These are phyloP conservation scores for Sylvia atricapilla DNA, from an alignment of 2,113 vertebrate species.

Conservation along the genomic window DNA sequence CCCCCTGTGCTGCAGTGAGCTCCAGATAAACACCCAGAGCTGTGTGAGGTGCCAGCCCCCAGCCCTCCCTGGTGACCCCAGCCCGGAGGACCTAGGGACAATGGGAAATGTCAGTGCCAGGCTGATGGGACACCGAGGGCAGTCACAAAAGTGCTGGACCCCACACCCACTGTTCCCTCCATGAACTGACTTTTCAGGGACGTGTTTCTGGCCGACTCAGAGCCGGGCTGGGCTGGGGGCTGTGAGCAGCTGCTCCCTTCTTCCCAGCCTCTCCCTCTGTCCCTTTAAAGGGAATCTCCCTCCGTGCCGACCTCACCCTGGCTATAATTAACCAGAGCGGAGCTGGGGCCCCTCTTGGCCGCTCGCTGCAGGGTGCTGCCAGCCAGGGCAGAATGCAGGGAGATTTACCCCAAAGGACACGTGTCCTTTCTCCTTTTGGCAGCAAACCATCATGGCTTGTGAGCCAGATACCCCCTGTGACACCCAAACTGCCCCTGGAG, in stretches of 20 bases:
- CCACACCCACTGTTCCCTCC: background rate
- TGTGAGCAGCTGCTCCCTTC: background rate
- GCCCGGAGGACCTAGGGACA: fast-evolving
- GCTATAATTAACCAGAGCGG: constrained; percentile 37
- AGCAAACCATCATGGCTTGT: background rate
- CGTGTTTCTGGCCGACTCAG: fast-evolving
- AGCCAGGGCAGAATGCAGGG: background rate
- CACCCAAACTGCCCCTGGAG: fast-evolving
- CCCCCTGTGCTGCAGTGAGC: fast-evolving
- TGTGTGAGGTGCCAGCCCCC: background rate
- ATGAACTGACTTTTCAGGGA: background rate
- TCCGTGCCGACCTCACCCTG: background rate
- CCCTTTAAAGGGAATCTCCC: constrained; percentile 59
- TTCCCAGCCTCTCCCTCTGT: background rate
- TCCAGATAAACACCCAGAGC: background rate
- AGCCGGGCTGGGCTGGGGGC: background rate
- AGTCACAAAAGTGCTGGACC: background rate
- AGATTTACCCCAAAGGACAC: background rate
- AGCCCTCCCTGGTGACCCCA: background rate
- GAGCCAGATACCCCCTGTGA: background rate
- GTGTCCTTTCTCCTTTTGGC: background rate
- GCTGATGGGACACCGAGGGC: background rate
- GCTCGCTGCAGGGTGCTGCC: background rate
- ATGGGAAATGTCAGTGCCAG: fast-evolving
- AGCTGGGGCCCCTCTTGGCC: constrained; percentile 37